Evolutionary conservation across 2,797 vertebrate species (phyloP).

Genomic region (Lagodon rhomboides): DNA sequence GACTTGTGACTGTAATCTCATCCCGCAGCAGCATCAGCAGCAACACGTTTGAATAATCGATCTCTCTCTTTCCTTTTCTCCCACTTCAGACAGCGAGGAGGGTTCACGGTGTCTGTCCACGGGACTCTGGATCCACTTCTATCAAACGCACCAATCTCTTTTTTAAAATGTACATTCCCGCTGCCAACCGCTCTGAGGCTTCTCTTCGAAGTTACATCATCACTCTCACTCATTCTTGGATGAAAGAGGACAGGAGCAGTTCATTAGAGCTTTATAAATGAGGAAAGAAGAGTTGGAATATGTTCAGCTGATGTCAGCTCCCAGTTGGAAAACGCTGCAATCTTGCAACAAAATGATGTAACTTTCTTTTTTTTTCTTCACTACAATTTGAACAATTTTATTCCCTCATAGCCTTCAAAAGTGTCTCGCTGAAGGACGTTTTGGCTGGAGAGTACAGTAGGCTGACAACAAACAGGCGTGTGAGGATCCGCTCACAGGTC

Average conservation of each 20-base stretch:
- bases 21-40: slow-evolving; percentile 8
- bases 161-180: slow-evolving; percentile 45
- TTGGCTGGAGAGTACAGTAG: neutral
- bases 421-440: slow-evolving; percentile 9
- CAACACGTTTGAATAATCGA: slow-evolving; percentile 27
- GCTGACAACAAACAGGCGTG: slow-evolving; percentile 6
- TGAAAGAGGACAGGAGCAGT: slow-evolving; percentile 50
- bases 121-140: slow-evolving; percentile 37
- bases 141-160: slow-evolving; percentile 42
- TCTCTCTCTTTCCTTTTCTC: slow-evolving; percentile 12
- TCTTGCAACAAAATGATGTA: slow-evolving; percentile 64
- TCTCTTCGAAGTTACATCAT: slow-evolving; percentile 58
- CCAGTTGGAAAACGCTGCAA: slow-evolving; percentile 59
- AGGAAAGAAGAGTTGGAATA: slow-evolving; percentile 39
- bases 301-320: slow-evolving; percentile 70
- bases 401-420: slow-evolving; percentile 24
- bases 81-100: slow-evolving; percentile 24
- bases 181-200: slow-evolving; percentile 36
- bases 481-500: neutral
- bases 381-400: slow-evolving; percentile 48
- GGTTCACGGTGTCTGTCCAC: slow-evolving; percentile 13
- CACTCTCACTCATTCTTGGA: slow-evolving; percentile 59
- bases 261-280: slow-evolving; percentile 60
- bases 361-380: slow-evolving; percentile 31
- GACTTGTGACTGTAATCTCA: slow-evolving; percentile 21